Percentiles rank a stretch among this genome's conserved stretches.
These are phyloP conservation scores for Aramus guarauna DNA, from an alignment of 2,113 vertebrate species.

Conservation along the genomic window DNA sequence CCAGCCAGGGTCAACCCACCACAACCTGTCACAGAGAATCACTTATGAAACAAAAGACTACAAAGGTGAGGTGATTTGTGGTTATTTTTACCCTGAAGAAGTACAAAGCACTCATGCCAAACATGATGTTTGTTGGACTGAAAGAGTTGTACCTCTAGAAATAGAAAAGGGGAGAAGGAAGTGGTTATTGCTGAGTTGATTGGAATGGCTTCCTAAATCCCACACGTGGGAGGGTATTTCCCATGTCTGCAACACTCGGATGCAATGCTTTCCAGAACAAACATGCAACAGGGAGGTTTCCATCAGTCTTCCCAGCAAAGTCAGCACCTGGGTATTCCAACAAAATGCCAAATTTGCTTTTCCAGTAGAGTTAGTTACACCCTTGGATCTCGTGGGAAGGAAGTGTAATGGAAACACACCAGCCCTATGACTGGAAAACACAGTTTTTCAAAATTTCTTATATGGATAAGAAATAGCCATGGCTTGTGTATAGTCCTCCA, in stretches of 20 bases:
- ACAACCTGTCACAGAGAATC: background rate
- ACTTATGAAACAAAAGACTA: background rate
- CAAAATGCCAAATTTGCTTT: background rate
- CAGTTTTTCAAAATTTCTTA: background rate
- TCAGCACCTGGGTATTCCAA: background rate
- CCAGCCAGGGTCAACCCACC: no score
- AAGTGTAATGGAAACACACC: background rate
- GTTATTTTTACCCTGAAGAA: background rate
- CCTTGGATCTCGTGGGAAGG: background rate
- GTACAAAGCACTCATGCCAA: background rate
- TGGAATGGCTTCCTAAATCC: background rate
- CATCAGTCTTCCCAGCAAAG: background rate
- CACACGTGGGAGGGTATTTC: background rate
- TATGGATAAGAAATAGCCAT: background rate
- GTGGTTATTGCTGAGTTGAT: background rate
- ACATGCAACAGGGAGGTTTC: background rate
- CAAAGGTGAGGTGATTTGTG: background rate
- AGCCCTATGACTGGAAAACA: background rate
- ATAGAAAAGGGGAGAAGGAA: background rate
- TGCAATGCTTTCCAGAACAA: background rate
- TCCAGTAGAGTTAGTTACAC: background rate
- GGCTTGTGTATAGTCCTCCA: background rate
- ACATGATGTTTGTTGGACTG: background rate
- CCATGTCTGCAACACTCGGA: background rate
- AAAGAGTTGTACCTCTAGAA: background rate